phyloP scores from a whole-genome alignment of 2,113 vertebrate species.

The Diadophis punctatus region DNA sequence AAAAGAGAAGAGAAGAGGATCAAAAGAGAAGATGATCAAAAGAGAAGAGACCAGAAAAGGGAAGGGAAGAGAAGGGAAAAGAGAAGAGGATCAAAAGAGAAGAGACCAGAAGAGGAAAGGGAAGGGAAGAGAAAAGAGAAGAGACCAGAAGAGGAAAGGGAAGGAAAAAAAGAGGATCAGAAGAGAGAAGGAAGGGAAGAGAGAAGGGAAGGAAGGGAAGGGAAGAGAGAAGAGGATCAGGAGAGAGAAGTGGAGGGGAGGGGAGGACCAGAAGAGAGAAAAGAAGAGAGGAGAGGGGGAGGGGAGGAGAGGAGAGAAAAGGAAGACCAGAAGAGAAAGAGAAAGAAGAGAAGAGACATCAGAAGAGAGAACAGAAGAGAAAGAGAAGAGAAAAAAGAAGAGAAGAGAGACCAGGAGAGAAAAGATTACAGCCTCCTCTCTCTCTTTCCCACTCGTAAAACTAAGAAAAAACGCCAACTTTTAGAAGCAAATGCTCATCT shows the following conservation, averaged over 20 bases:
- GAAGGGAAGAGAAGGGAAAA: not conserved
- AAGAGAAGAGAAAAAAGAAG: no score
- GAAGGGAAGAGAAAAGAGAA: not conserved
- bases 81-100: not conserved
- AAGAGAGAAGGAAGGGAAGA: no score
- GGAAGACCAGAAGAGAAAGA: no score
- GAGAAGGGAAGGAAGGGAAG: no score
- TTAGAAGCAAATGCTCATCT: not conserved
- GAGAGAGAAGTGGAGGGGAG: not conserved
- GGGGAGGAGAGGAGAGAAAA: no score
- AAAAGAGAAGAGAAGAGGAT: not conserved
- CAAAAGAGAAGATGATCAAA: accelerated
- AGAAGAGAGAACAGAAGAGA: no score
- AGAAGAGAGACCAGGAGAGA: not conserved
- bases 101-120: not conserved
- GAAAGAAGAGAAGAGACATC: no score
- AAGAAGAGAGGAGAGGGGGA: no score
- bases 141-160: no score
- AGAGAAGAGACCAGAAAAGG: no score
- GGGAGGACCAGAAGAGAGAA: no score
- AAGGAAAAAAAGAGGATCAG: not conserved
- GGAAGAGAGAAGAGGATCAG: no score
- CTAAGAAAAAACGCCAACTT: not conserved
- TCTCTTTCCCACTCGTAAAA: not conserved
- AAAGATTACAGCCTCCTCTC: not conserved